Base-by-base conservation (phyloP, 64 coral and sea anemone species). In the Anthopleura sola region DNA sequence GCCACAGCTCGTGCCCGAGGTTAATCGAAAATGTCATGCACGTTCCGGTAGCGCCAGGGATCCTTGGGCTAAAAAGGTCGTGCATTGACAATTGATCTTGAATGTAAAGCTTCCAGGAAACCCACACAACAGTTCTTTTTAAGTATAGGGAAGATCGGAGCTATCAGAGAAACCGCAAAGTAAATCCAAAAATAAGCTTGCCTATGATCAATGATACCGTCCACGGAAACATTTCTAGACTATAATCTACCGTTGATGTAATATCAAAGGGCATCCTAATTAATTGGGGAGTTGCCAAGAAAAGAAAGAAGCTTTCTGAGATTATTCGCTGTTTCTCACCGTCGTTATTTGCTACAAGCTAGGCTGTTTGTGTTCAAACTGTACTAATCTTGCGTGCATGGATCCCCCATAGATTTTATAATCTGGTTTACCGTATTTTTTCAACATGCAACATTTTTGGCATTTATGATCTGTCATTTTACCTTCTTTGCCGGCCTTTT, bases 121-220 rank as follows among this genome's bases (percentile, higher is more conserved):
- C 66, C 28, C 10, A 32, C 14, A 71, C 28, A 28, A 71, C 16
- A 71, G 28, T 32, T 28, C 26, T 34, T 71, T 71, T 34, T 15
- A 71, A 71, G 16, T 33, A 33, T 3, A 71, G 28, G 28, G 34
- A 32, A 71, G 29, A 71, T 71, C 66, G 31, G n/a, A 28, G 66
- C 66, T 71, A 71, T 71, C 66, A 32, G 4, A 71, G 26, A 71
- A 71, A 71, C 66, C 66, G 29, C 66, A 71, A 71, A 71, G 66
- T 29, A 32, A 15, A 71, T 71, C 66, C 66, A 71, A 71, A 71
- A 71, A 71, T 71, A 71, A 29, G 66, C 31, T 71, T 31, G 66
- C 28, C 66, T 29, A 71, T 34, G 66, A 33, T 71, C 66, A 71
- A 71, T n/a, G 66, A 71, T 34, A 34, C 66, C 66, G 66, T 71